Evolutionary conservation across 2,888 invertebrate species (phyloP), one percentile per base, ranked within the genome.

Genomic region (Lutraria lutraria): DNA sequence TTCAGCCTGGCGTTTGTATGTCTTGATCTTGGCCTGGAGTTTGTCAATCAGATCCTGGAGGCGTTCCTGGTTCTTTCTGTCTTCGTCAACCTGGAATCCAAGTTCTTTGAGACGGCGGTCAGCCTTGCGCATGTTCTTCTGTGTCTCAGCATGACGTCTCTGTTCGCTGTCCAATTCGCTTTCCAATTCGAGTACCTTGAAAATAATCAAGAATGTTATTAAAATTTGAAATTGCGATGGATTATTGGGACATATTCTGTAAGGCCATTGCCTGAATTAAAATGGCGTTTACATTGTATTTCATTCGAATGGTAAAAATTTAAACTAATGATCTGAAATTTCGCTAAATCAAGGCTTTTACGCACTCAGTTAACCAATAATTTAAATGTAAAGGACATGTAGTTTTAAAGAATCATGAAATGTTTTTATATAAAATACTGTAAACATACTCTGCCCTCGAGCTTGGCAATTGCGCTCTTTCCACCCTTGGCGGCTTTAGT

Each of bases 1-100:
- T 97, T 99, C 99, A 97, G 99, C 99, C 98, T 99, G 99, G 98
- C 99, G 98, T 98, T 99, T 99, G 98, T 99, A 99, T 96, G 99
- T 99, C 98, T 99, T 99, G 98, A 99, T 99, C 98, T 99, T 99
- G 97, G 99, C 98, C 92, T 97, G 96, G 96, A 99, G 98, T 98
- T 99, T 99, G 98, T 99, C 99, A 96, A 99, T 99, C 96, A 99
- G 98, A 97, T 99, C 99, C 97, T 99, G 99, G 98, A 99, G 98
- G 97, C 99, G 98, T 97, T 99, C 99, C 97, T 99, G 99, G 97
- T 99, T 99, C 98, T 99, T 99, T 97, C 99, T 98, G 97, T 99
- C 99, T 97, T 99, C 99, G 96, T 99, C 99, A n/a, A 94, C 90
- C 93, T 96, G 96, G 95, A 95, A 96, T 87, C 98, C 98, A 97